Conservation (phyloP, 2,797 vertebrate genomes). For the Esox lucius region DNA sequence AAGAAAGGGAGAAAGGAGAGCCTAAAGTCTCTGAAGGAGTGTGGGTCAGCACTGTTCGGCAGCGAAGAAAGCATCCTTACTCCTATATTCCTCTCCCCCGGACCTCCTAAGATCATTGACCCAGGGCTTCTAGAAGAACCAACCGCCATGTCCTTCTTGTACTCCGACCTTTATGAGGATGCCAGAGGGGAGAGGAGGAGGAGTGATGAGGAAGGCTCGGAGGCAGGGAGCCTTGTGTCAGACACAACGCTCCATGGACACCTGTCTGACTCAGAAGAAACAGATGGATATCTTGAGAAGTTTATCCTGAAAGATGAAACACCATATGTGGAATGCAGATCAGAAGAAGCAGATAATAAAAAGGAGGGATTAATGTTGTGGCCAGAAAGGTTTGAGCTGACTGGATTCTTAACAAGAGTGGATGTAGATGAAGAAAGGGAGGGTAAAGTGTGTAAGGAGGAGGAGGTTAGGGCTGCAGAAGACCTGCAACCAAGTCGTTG, state of each 20-base stretch:
- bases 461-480: slow-evolving; percentile 27
- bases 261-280: slow-evolving; percentile 85
- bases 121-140: slow-evolving; percentile 88
- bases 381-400: slow-evolving; percentile 74
- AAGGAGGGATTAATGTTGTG: slow-evolving; percentile 62
- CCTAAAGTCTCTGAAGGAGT: slow-evolving; percentile 66
- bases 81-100: slow-evolving; percentile 81
- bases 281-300: slow-evolving; percentile 90
- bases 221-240: slow-evolving; percentile 81
- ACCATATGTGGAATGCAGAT: slow-evolving; percentile 57
- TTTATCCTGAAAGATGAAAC: slow-evolving; percentile 89
- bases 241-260: slow-evolving; percentile 81
- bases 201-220: slow-evolving; percentile 78
- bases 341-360: slow-evolving; percentile 46
- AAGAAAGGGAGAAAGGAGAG: slow-evolving; percentile 68
- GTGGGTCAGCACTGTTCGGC: slow-evolving; percentile 82
- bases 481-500: slow-evolving; percentile 15
- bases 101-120: slow-evolving; percentile 82
- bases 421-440: slow-evolving; percentile 41
- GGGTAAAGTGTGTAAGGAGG: slow-evolving; percentile 23
- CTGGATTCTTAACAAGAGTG: slow-evolving; percentile 67
- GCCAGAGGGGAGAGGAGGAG: slow-evolving; percentile 77
- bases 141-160: slow-evolving; percentile 89
- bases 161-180: slow-evolving; percentile 90
- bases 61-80: slow-evolving; percentile 83